Percentiles rank a stretch among this genome's conserved stretches.
phyloP scores from a whole-genome alignment of 2,113 vertebrate genomes.

The Isichthys henryi region DNA sequence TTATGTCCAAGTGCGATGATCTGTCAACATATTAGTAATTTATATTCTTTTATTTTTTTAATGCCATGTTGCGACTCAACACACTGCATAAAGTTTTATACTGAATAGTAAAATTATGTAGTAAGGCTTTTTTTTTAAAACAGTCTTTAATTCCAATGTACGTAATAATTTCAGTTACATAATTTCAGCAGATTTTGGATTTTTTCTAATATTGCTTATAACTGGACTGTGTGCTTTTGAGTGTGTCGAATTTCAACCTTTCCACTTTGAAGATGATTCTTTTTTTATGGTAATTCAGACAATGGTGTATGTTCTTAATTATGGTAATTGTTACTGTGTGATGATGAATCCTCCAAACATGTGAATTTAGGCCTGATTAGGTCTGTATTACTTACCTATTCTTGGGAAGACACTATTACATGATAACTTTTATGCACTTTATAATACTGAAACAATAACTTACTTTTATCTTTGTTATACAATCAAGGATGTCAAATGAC shows the following conservation, averaged over 20 bases:
- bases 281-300: not conserved
- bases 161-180: not conserved
- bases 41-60: slow-evolving; percentile 6
- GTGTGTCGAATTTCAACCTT: not conserved
- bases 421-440: slow-evolving; percentile 25
- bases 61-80: not conserved
- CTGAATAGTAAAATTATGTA: not conserved
- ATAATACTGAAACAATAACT: slow-evolving; percentile 15
- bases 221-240: slow-evolving; percentile 14
- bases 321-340: slow-evolving; percentile 8
- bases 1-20: not conserved
- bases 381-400: not conserved
- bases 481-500: not conserved
- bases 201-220: slow-evolving; percentile 14
- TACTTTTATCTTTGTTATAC: not conserved
- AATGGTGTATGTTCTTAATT: not conserved
- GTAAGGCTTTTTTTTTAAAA: not conserved
- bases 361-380: slow-evolving; percentile 15
- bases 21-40: slow-evolving; percentile 10
- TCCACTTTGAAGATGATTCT: not conserved
- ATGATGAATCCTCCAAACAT: not conserved
- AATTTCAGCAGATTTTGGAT: not conserved
- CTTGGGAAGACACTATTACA: not conserved
- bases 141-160: not conserved
- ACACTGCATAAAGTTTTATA: not conserved